phyloP scores from a whole-genome alignment of 2,888 invertebrate genomes.

The Aporophyla nigra region DNA sequence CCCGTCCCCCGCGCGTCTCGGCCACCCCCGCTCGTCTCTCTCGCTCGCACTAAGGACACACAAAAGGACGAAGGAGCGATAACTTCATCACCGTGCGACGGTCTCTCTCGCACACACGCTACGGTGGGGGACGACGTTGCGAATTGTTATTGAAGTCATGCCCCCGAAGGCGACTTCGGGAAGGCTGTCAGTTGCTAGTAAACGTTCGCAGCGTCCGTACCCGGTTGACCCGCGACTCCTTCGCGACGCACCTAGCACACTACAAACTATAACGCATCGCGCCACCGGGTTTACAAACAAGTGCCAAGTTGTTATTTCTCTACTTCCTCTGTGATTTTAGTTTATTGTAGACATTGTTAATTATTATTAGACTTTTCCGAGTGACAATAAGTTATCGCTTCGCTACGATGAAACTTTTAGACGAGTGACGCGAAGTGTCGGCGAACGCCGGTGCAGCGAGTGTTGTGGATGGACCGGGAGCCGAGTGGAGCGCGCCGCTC shows the following conservation, averaged over 20 bases:
- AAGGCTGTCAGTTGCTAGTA: conserved; percentile 91
- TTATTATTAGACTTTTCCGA: conserved; percentile 73
- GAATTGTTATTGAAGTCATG: conserved; percentile 91
- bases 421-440: conserved; percentile 70
- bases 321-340: conserved; percentile 81
- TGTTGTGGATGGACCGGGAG: conserved; percentile 61
- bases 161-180: conserved; percentile 91
- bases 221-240: conserved; percentile 83
- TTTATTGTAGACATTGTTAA: conserved; percentile 66
- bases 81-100: conserved; percentile 89
- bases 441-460: conserved; percentile 49
- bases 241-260: conserved; percentile 78
- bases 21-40: conserved; percentile 78
- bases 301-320: conserved; percentile 80
- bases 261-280: conserved; percentile 80
- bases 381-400: conserved; percentile 76
- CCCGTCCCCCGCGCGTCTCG: conserved; percentile 81
- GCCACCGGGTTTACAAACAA: conserved; percentile 81
- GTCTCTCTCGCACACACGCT: conserved; percentile 89
- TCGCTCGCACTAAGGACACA: conserved; percentile 89
- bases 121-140: conserved; percentile 91
- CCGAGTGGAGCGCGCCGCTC: conserved; percentile 59
- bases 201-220: conserved; percentile 89
- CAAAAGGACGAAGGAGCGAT: conserved; percentile 92
- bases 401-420: conserved; percentile 74